These are phyloP conservation scores for Anadara kagoshimensis DNA, from an alignment of 1,140 invertebrate genomes.

Conservation along the genomic window DNA sequence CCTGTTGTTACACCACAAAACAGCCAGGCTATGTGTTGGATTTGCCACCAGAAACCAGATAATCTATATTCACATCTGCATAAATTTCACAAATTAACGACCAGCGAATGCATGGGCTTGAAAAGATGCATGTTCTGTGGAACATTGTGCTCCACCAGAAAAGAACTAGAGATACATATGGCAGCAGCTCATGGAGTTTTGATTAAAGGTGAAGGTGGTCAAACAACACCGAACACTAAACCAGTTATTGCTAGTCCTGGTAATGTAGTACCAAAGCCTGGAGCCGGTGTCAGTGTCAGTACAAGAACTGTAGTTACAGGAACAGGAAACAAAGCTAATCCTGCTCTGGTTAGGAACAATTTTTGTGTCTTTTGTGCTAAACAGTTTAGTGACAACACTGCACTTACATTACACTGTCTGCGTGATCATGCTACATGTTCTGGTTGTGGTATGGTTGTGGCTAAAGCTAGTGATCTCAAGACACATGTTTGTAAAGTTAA, in stretches of 20 bases:
- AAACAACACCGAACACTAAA: conserved; percentile 1
- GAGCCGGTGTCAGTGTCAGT: neutral
- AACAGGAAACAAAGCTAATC: conserved; percentile 11
- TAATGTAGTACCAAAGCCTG: conserved; percentile 8
- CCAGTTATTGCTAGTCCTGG: neutral
- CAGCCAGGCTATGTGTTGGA: conserved; percentile 28
- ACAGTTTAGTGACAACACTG: conserved; percentile 64
- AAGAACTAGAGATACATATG: conserved; percentile 62
- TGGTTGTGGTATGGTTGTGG: conserved; percentile 67
- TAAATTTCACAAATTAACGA: conserved; percentile 35
- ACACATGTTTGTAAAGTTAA: conserved; percentile 59
- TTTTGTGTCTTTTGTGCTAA: conserved; percentile 67
- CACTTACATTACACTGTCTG: conserved; percentile 67
- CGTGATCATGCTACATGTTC: conserved; percentile 64
- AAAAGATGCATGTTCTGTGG: conserved; percentile 67
- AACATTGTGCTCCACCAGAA: conserved; percentile 44
- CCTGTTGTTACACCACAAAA: neutral
- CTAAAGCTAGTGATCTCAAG: conserved; percentile 51
- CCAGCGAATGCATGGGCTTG: conserved; percentile 38
- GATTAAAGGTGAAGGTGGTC: conserved; percentile 46
- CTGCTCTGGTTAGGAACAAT: conserved; percentile 54
- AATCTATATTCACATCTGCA: conserved; percentile 42
- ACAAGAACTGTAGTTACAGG: conserved; percentile 13
- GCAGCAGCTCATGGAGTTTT: conserved; percentile 60
- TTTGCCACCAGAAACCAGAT: conserved; percentile 32